Evolutionary conservation across 2,888 invertebrate genomes (phyloP).

Genomic region (Microplitis manilae): DNA sequence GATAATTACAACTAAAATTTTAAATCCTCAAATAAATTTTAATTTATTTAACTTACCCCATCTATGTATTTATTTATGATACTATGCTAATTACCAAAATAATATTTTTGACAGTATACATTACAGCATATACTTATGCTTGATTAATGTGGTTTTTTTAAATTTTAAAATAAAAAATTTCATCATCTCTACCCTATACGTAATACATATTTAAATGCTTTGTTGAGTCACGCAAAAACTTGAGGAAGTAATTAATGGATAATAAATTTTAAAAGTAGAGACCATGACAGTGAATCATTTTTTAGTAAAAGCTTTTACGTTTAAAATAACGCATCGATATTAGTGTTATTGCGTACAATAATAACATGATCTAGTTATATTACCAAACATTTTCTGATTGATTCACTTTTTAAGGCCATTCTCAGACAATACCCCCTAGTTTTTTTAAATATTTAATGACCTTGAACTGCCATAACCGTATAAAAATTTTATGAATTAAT

Average conservation of each 20-base stretch:
- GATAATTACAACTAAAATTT: slow-evolving; percentile 3
- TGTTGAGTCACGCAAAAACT: slow-evolving; percentile 20
- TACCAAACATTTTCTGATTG: too few species aligned
- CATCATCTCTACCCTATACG: slow-evolving; percentile 7
- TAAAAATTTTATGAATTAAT: too few species aligned
- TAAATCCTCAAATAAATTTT: not conserved
- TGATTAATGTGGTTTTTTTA: not conserved
- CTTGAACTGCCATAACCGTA: too few species aligned
- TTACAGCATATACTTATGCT: not conserved
- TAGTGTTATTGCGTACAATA: not conserved
- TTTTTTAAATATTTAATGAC: too few species aligned
- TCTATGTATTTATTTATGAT: too few species aligned
- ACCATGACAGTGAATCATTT: slow-evolving; percentile 20
- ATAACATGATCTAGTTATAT: not conserved
- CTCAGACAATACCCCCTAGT: too few species aligned
- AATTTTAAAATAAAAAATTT: not conserved
- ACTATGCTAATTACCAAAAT: not conserved
- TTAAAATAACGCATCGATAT: not conserved
- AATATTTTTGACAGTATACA: not conserved
- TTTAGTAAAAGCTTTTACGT: not conserved
- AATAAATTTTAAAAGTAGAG: slow-evolving; percentile 14
- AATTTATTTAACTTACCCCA: too few species aligned
- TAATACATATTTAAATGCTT: slow-evolving; percentile 11
- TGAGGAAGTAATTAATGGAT: slow-evolving; percentile 22
- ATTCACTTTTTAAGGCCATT: too few species aligned